Conservation (phyloP, 2,888 invertebrate genomes). For the Sussaba pulchella region DNA sequence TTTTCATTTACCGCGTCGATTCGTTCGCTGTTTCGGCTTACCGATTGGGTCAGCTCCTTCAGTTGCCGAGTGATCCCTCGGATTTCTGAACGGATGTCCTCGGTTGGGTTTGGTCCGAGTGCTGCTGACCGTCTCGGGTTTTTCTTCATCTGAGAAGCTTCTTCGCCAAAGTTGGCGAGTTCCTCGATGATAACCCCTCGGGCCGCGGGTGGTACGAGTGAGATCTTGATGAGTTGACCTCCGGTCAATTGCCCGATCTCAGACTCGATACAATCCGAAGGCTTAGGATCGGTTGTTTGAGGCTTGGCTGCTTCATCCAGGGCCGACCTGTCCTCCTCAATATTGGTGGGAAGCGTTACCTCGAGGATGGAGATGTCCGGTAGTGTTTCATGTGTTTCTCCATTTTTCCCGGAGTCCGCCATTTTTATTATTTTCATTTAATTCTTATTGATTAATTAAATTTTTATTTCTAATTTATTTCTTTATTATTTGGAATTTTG, state of each 20-base stretch:
- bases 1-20: background rate
- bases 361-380: no score
- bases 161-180: background rate
- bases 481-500: background rate
- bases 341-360: no score
- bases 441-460: no score
- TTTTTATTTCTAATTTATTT: background rate
- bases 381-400: no score
- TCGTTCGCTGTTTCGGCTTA: background rate
- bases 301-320: no score
- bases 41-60: background rate
- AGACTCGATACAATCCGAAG: background rate
- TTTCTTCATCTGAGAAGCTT: no score
- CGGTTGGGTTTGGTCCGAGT: no score
- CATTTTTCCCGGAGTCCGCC: background rate
- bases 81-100: background rate
- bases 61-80: background rate
- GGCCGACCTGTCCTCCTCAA: no score
- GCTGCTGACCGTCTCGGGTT: no score
- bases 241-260: no score
- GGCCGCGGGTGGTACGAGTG: background rate
- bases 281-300: no score
- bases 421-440: background rate
- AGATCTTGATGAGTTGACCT: no score
- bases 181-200: background rate